A percentile compares a stretch with the other conserved stretches of the same genome.
Evolutionary conservation across 1,140 invertebrate genomes (phyloP).

Genomic region (Ooceraea biroi): DNA sequence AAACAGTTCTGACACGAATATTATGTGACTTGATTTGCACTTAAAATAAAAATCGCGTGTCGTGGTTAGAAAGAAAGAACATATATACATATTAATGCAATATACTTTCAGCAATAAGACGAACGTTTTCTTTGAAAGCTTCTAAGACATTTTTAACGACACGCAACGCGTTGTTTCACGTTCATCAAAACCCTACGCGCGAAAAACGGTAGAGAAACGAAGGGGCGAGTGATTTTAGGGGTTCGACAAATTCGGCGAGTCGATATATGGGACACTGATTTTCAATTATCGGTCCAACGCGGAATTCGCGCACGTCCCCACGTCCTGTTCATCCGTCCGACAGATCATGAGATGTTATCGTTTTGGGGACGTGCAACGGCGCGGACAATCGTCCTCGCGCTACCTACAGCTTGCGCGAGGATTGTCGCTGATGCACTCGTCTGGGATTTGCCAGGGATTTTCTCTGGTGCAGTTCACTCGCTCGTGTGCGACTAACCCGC

Average conservation of each 20-base stretch:
- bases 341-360: constrained; percentile 84
- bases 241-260: constrained; percentile 76
- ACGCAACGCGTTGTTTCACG: not conserved
- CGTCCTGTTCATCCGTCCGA: constrained; percentile 78
- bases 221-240: constrained; percentile 39
- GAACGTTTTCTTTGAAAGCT: too few relatives aligned
- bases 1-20: too few relatives aligned
- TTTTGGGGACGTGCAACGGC: constrained; percentile 72
- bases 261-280: constrained; percentile 85
- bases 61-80: too few relatives aligned
- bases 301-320: constrained; percentile 71
- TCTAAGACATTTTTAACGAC: too few relatives aligned
- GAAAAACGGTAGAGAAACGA: constrained; percentile 19
- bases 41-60: too few relatives aligned
- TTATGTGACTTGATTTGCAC: too few relatives aligned
- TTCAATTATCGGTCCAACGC: constrained; percentile 84
- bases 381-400: constrained; percentile 61
- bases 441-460: constrained; percentile 67
- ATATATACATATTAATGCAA: too few relatives aligned
- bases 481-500: constrained; percentile 48
- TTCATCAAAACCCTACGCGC: constrained; percentile 6
- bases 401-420: constrained; percentile 54
- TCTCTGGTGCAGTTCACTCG: constrained; percentile 44
- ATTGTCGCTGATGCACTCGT: constrained; percentile 34
- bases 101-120: too few relatives aligned